A percentile compares a stretch with the other conserved stretches of the same genome.
Evolutionary conservation across 2,113 vertebrate species (phyloP).

Genomic region (Albula glossodonta): DNA sequence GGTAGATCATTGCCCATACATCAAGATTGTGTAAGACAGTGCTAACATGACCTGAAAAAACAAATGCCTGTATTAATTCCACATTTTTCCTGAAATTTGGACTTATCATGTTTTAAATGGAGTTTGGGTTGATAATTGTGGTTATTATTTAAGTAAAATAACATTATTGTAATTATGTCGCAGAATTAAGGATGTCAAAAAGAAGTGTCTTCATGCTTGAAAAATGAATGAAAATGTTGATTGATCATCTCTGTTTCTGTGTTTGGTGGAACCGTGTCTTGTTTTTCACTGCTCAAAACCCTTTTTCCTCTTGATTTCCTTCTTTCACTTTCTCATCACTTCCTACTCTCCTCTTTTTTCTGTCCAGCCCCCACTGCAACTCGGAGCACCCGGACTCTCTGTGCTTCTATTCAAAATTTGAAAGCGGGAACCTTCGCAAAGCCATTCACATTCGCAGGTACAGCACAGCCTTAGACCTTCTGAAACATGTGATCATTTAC

Average conservation of each 20-base stretch:
- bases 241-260: not conserved
- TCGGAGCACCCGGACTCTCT: conserved; percentile 59
- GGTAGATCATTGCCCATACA: too few relatives aligned
- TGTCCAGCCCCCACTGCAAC: conserved; percentile 56
- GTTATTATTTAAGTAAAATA: not conserved
- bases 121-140: not conserved
- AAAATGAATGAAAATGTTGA: too few relatives aligned
- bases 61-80: not conserved
- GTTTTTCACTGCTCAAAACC: not conserved
- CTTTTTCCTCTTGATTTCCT: not conserved
- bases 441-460: conserved; percentile 88
- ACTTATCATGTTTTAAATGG: not conserved
- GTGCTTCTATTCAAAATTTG: conserved; percentile 84
- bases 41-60: not conserved
- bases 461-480: not conserved
- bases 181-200: not conserved
- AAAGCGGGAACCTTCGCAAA: conserved; percentile 88
- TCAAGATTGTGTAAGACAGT: too few relatives aligned
- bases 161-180: not conserved
- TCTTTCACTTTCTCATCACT: not conserved
- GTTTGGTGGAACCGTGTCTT: not conserved
- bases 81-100: not conserved
- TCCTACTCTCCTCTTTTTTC: not conserved
- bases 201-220: not conserved
- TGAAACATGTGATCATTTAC: too few relatives aligned